phyloP scores from a whole-genome alignment of 2,888 invertebrate genomes.

The Dorcus parallelipipedus region DNA sequence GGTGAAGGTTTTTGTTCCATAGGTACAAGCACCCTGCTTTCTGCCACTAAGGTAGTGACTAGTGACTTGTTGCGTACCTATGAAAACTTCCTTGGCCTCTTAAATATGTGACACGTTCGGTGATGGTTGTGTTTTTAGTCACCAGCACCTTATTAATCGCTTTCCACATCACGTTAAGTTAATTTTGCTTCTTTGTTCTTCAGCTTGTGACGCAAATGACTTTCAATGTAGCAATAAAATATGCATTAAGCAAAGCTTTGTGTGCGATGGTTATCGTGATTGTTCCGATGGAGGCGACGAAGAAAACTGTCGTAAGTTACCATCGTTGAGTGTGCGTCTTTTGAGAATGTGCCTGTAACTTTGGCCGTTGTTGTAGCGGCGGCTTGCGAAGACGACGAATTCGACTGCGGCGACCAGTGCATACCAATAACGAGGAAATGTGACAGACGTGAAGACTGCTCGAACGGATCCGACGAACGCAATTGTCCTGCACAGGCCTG shows the following conservation, averaged over 20 bases:
- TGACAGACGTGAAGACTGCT: constrained; percentile 59
- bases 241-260: constrained; percentile 52
- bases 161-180: no score
- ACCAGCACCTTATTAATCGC: no score
- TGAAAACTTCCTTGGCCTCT: no score
- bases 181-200: constrained; percentile 10
- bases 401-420: constrained; percentile 62
- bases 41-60: no score
- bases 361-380: constrained; percentile 49
- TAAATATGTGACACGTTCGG: no score
- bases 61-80: no score
- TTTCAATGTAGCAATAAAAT: constrained; percentile 53
- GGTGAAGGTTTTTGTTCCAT: no score
- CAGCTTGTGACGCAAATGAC: constrained; percentile 62
- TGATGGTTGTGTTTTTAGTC: no score
- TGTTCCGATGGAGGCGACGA: constrained; percentile 62
- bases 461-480: constrained; percentile 56
- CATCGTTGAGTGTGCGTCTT: neutral
- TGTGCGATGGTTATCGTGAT: constrained; percentile 53
- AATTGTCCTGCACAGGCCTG: constrained; percentile 52
- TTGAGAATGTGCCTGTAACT: neutral
- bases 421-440: constrained; percentile 56
- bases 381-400: constrained; percentile 44
- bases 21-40: no score
- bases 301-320: constrained; percentile 48